Base-by-base conservation (phyloP, 2,888 invertebrate species). In the Epinotia bilunana region DNA sequence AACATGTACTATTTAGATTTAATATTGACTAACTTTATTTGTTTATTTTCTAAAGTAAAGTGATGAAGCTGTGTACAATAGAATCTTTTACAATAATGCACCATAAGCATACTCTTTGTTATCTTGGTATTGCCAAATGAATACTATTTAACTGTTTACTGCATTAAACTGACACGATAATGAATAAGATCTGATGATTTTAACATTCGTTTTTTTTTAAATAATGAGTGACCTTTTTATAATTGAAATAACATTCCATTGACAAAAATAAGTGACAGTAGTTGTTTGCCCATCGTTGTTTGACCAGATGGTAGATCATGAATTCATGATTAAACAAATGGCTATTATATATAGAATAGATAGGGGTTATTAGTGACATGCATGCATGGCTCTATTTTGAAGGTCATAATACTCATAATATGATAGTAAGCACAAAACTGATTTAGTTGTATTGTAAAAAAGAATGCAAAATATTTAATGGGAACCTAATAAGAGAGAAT, bases 331-430 rank as follows among this genome's bases (percentile, higher is more conserved):
- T 33, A 60, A 69, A 69, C 46, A 57, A 49, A 60, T 33, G 13
- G 53, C 43, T 64, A 61, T 53, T 55, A 74, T 74, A 74, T 74
- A 46, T 63, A 64, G 58, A 46, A 70, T 65, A 64, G 58, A 70
- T 65, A 64, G 58, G 64, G 64, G 58, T 70, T 64, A 74, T 74
- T 74, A 74, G 64, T 64, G 70, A 60, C 74, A 74, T 74, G 64
- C 74, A 74, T 74, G 64, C 70, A 64, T 55, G 53, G 43, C 46
- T 65, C 23, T 28, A 69, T 69, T 69, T 60, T 60, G 58, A 69
- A 69, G 69, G 69, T 28, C 46, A 46, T 11, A n/a, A 20, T 46
- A 60, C 9, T 60, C 60, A 60, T 23, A 58, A 18, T 53, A 28
- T 3, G 23, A 28, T 28, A 20, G 2, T 20, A 20, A 20, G 20